phyloP scores from a whole-genome alignment of 2,113 vertebrate genomes.

The Ptilonorhynchus violaceus region DNA sequence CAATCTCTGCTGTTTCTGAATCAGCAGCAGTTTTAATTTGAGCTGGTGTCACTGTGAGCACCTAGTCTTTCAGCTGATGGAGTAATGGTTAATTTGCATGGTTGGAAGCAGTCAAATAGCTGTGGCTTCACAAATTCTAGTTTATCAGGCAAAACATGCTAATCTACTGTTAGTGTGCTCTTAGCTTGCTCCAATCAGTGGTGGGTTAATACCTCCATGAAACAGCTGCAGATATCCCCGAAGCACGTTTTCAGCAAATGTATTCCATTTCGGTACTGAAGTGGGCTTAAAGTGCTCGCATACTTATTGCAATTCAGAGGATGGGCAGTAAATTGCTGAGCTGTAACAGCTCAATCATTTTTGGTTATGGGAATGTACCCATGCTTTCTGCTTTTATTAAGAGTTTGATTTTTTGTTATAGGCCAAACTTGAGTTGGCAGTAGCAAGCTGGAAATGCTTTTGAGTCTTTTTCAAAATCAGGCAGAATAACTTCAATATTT shows the following conservation, averaged over 20 bases:
- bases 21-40: background rate
- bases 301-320: background rate
- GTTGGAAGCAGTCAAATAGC: background rate
- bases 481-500: constrained; percentile 1
- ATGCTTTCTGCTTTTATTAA: background rate
- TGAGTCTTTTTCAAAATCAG: background rate
- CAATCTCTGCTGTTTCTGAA: background rate
- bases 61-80: background rate
- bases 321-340: constrained; percentile 10
- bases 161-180: background rate
- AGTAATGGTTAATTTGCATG: background rate
- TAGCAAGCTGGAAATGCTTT: background rate
- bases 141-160: background rate
- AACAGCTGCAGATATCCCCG: background rate
- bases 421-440: background rate
- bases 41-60: background rate
- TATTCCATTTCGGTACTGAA: constrained; percentile 15
- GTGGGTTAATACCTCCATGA: background rate
- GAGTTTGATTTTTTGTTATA: constrained; percentile 22
- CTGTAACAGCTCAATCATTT: constrained; percentile 14
- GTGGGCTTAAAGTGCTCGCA: background rate
- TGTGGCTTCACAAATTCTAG: background rate
- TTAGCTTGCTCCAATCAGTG: background rate
- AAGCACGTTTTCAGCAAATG: background rate
- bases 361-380: background rate